A percentile compares a stretch with the other conserved stretches of the same genome.
These are phyloP conservation scores for Hesperia comma DNA, from an alignment of 2,888 invertebrate species.

Conservation along the genomic window DNA sequence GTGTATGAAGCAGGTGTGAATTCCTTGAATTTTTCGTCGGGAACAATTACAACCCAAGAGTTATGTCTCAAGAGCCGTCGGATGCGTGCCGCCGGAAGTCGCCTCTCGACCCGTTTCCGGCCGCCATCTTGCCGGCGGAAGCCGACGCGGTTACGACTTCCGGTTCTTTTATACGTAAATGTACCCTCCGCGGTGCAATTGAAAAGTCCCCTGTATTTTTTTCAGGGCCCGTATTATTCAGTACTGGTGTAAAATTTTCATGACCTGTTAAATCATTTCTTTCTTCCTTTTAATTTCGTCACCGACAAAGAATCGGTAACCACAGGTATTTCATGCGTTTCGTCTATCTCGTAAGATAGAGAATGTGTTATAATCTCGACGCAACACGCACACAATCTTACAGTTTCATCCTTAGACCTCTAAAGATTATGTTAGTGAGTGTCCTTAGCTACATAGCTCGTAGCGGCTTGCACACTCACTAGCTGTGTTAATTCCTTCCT, in stretches of 20 bases:
- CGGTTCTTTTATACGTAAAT: slow-evolving; percentile 56
- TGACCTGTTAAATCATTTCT: neutral
- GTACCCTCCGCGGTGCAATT: slow-evolving; percentile 38
- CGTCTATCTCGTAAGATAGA: too few relatives aligned
- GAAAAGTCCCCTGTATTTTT: slow-evolving; percentile 23
- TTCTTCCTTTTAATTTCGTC: too few relatives aligned
- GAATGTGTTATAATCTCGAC: too few relatives aligned
- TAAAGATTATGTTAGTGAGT: too few relatives aligned
- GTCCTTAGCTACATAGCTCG: too few relatives aligned
- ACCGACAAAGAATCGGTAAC: too few relatives aligned
- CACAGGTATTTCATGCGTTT: too few relatives aligned
- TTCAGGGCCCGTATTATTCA: neutral
- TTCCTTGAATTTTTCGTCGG: slow-evolving; percentile 6
- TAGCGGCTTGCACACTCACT: too few relatives aligned
- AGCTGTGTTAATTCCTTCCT: too few relatives aligned
- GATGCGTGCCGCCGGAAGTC: slow-evolving; percentile 67
- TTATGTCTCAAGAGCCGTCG: slow-evolving; percentile 53
- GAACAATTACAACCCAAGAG: slow-evolving; percentile 33
- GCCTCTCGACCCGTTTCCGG: slow-evolving; percentile 70
- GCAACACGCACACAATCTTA: too few relatives aligned
- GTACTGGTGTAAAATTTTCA: neutral
- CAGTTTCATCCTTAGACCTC: too few relatives aligned
- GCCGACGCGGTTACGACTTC: slow-evolving; percentile 68
- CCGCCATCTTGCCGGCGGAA: slow-evolving; percentile 74
- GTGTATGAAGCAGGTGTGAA: slow-evolving; percentile 5